These are phyloP conservation scores for Styela clava DNA, from an alignment of 23 tunicate species.

Conservation along the genomic window DNA sequence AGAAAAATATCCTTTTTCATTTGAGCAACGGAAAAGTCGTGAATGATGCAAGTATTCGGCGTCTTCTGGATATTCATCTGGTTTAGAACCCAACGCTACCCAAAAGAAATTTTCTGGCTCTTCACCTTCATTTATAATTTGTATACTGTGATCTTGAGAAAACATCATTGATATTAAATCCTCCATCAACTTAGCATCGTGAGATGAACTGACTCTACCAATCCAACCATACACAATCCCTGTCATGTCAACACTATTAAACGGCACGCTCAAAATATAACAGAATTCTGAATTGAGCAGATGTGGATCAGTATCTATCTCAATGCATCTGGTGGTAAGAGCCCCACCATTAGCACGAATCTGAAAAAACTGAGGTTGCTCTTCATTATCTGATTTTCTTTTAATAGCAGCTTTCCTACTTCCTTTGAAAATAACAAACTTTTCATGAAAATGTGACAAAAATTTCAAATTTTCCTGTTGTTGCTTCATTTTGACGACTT, in stretches of 20 bases:
- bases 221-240: constrained; percentile 99
- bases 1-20: constrained; percentile 91
- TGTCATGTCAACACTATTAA: constrained; percentile 89
- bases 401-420: constrained; percentile 55
- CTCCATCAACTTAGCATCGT: constrained; percentile 78
- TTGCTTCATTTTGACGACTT: constrained; percentile 90
- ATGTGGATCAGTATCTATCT: constrained; percentile 67
- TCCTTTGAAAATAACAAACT: constrained; percentile 88
- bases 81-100: constrained; percentile 79
- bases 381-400: constrained; percentile 30
- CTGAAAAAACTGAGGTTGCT: constrained; percentile 88
- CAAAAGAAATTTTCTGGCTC: constrained; percentile 99
- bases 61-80: constrained; percentile 63
- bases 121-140: constrained; percentile 96
- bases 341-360: constrained; percentile 76
- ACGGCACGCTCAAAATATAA: constrained; percentile 93
- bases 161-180: constrained; percentile 69
- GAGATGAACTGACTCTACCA: constrained; percentile 61
- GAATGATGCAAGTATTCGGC: constrained; percentile 75
- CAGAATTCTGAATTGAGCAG: constrained; percentile 95
- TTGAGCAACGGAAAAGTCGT: constrained; percentile 92
- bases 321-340: constrained; percentile 80
- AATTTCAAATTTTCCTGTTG: constrained; percentile 98
- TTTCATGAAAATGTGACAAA: constrained; percentile 96
- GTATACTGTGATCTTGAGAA: constrained; percentile 67